Base-by-base conservation (phyloP, 2,888 invertebrate species). In the Pteria penguin region DNA sequence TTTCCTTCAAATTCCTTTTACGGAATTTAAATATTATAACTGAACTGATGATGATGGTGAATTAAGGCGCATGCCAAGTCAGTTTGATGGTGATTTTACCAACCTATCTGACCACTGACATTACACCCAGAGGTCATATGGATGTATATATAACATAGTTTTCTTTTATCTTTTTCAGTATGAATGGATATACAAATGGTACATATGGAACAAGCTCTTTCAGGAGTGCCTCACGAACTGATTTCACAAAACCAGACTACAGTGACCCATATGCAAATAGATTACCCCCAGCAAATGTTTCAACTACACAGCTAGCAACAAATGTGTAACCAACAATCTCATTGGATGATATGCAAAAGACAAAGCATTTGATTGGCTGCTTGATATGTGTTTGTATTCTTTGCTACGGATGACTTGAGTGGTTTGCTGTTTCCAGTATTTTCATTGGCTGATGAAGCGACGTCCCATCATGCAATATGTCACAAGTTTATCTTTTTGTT, bases 241-340 rank as follows among this genome's bases (percentile, higher is more conserved):
- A 85, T 55, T 83, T 82, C 67, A 73, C 52, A 18, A 80, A 75
- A 60, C 77, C 82, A 31, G 66, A 77, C 63, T 26, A 54, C 31
- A 57, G 58, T 11, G 83, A 84, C 62, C 82, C 84, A 22, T 83
- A 82, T 57, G 73, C 84, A 72, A 82, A 82, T 57, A 75, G 85
- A 72, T 79, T 87, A 22, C 86, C 86, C 11, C 82, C 85, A 66
- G 82, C 88, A 68, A 85, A 87, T 75, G 76, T 84, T 69, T 82
- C 82, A 55, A 86, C 85, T 58, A 81, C 84, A 29, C 87, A 87
- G 80, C 84, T 89, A 74, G 89, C 89, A 22, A 89, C 89, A 57
- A 88, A 87, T 81, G 89, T 89, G 66, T 89, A 86, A 81, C 45
- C 45, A 14, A 18, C 45, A 45, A 45, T 45, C 45, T 45, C 45